Percentiles rank a stretch among this genome's conserved stretches.
Evolutionary conservation across 2,797 vertebrate genomes (phyloP).

Genomic region (Halcyon leucocephala): DNA sequence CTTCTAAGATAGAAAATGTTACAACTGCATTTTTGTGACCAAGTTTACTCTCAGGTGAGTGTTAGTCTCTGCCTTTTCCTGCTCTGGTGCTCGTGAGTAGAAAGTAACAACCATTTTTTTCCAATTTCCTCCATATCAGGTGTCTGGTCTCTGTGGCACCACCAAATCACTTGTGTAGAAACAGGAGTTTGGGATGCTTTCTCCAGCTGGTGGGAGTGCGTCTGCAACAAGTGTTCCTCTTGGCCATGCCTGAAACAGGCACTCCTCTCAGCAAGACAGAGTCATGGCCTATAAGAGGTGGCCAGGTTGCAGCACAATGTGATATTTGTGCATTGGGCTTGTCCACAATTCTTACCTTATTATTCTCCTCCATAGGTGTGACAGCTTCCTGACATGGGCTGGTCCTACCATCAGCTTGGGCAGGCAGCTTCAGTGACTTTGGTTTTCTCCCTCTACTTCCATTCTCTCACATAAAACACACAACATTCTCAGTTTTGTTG

Average conservation of each 20-base stretch:
- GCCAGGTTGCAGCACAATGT: neutral
- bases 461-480: neutral
- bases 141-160: neutral
- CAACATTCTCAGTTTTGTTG: neutral
- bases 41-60: neutral
- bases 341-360: neutral
- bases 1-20: neutral
- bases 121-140: neutral
- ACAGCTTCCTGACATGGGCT: neutral
- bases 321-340: neutral
- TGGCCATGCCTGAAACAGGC: accelerated
- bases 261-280: neutral
- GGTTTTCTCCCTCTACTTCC: neutral
- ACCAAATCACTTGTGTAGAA: neutral
- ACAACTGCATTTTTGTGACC: neutral
- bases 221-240: neutral
- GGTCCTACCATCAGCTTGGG: neutral
- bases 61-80: neutral
- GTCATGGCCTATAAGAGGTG: neutral
- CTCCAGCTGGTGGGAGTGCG: neutral
- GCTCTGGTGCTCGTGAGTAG: neutral
- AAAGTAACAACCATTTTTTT: neutral
- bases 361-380: neutral
- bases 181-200: neutral
- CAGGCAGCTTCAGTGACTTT: neutral